Percentiles rank a stretch among this genome's conserved stretches.
phyloP scores from a whole-genome alignment of 2,888 invertebrate species.

The Aleiodes alternator region DNA sequence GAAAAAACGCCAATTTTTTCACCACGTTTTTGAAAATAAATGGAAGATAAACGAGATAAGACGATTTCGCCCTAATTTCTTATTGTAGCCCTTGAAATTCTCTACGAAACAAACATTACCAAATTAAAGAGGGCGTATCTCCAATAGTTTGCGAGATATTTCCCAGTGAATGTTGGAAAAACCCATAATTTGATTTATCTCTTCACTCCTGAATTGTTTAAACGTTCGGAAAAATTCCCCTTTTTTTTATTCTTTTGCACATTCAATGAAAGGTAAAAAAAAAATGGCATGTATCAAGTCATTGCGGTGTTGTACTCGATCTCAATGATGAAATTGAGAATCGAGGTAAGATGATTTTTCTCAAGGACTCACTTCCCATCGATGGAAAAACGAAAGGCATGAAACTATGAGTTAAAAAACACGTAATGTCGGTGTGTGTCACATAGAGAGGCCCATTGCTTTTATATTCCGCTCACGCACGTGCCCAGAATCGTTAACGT shows the following conservation, averaged over 20 bases:
- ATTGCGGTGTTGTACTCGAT: constrained; percentile 54
- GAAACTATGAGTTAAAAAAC: constrained; percentile 35
- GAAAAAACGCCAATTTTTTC: too few relatives aligned
- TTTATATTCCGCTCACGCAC: constrained; percentile 53
- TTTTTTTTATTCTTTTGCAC: neutral
- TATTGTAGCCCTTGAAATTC: too few relatives aligned
- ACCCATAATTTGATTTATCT: too few relatives aligned
- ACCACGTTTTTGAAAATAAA: too few relatives aligned
- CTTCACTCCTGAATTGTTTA: neutral
- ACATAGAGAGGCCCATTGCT: constrained; percentile 6
- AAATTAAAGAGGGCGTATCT: too few relatives aligned
- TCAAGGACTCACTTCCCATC: constrained; percentile 69
- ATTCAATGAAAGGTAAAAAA: neutral
- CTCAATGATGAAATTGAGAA: constrained; percentile 71
- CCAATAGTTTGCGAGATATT: too few relatives aligned
- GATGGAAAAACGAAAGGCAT: constrained; percentile 74
- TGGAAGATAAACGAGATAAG: too few relatives aligned
- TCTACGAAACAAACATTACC: too few relatives aligned
- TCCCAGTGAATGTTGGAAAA: too few relatives aligned
- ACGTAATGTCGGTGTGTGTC: constrained; percentile 39
- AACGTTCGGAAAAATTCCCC: neutral
- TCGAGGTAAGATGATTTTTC: constrained; percentile 71
- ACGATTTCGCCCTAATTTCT: too few relatives aligned
- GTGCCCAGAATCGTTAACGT: constrained; percentile 44
- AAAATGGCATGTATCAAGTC: constrained; percentile 21